These are phyloP conservation scores for Premnoplex brunnescens DNA, from an alignment of 2,797 vertebrate species.

Conservation along the genomic window DNA sequence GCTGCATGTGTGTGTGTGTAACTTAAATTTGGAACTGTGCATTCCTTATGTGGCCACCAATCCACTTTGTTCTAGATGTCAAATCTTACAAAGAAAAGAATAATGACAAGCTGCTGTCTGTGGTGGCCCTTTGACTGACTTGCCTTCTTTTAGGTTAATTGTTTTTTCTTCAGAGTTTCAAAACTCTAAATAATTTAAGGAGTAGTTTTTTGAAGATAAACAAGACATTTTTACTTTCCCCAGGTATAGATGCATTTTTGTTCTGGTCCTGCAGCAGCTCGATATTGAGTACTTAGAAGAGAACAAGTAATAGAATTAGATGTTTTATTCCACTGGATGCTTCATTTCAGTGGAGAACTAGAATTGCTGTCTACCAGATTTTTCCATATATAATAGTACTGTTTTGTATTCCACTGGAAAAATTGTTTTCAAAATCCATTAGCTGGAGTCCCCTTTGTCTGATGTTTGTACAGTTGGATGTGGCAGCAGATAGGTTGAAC, in stretches of 20 bases:
- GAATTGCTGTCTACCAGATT: background rate
- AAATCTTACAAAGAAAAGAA: background rate
- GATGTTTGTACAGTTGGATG: conserved; percentile 17
- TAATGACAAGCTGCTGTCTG: background rate
- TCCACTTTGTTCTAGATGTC: background rate
- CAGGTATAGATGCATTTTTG: background rate
- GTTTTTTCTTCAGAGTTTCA: background rate
- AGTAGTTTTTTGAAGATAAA: background rate
- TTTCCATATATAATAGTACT: background rate
- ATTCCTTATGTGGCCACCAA: background rate
- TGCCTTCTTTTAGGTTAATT: background rate
- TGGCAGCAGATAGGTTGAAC: background rate
- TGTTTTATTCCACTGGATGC: background rate
- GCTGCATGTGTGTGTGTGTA: background rate
- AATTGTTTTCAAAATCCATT: background rate
- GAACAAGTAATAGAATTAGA: background rate
- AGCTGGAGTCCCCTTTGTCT: background rate
- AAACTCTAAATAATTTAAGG: background rate
- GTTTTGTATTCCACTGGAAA: conserved; percentile 33
- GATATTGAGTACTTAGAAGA: background rate
- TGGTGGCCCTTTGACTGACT: background rate
- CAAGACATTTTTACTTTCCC: background rate
- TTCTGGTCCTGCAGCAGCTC: background rate
- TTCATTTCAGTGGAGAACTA: background rate
- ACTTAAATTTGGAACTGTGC: background rate